Evolutionary conservation across 2,888 invertebrate genomes (phyloP), one percentile per base, ranked within the genome.

Genomic region (Metalampra italica): DNA sequence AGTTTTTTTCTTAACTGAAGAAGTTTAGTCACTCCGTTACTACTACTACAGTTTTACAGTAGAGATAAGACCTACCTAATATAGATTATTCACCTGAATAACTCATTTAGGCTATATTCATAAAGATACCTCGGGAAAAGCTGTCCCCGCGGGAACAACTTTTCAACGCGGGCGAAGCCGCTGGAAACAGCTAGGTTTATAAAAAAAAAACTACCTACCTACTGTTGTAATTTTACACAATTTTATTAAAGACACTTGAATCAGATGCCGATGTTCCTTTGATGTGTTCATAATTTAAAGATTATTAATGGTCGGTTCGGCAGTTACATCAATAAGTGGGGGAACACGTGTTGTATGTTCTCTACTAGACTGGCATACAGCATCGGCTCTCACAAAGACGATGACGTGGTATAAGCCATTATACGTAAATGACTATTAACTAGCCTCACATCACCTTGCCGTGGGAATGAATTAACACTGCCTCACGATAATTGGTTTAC

Each of bases 391-490:
- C 52, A 64, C 61, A 66, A 60, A 61, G 58, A 50, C 53, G 55
- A 62, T 64, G 63, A 64, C 63, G 60, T 50, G 50, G 56, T 55
- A 52, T 47, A 55, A 56, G 55, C 55, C 53, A 60, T 62, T 63
- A 64, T 56, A 50, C 32, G 37, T 37, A 47, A 55, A 52, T 51
- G 55, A 53, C 51, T n/a, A n/a, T n/a, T n/a, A n/a, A n/a, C n/a
- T 49, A 52, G 54, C 53, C 54, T 49, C 47, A 54, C 55, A 51
- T 53, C 39, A 39, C 14, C 14, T 53, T 59, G 55, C 55, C 68
- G 70, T 71, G 70, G 66, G 71, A 71, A 71, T 61, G 58, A 63
- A 62, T 59, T 53, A 53, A 47, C 43, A 47, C 45, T 22, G 45
- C 49, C 14, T 36, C 34, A 34, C 43, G 38, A 50, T 45, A 38